These are phyloP conservation scores for Xiphias gladius DNA, from an alignment of 2,113 vertebrate genomes.

Conservation along the genomic window DNA sequence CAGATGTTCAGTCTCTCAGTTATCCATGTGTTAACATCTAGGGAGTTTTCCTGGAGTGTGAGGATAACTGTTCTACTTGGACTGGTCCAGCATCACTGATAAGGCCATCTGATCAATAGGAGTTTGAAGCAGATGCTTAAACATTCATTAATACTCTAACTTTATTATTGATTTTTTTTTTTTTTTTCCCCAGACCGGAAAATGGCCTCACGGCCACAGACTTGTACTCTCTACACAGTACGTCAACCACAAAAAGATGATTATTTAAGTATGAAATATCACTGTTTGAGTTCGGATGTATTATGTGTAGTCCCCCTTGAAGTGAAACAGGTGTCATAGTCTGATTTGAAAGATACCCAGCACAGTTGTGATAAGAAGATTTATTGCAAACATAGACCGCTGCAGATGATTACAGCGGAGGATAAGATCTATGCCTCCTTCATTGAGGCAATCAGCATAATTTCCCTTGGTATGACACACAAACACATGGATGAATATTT, in stretches of 20 bases:
- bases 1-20: slow-evolving; percentile 51
- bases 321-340: slow-evolving; percentile 68
- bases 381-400: slow-evolving; percentile 72
- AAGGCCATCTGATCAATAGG: slow-evolving; percentile 66
- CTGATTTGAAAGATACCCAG: slow-evolving; percentile 68
- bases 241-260: slow-evolving; percentile 64
- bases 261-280: slow-evolving; percentile 74
- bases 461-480: slow-evolving; percentile 71
- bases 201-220: slow-evolving; percentile 46
- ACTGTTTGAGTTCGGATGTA: slow-evolving; percentile 40
- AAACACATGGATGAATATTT: slow-evolving; percentile 28
- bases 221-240: slow-evolving; percentile 49
- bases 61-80: slow-evolving; percentile 50
- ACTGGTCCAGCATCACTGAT: slow-evolving; percentile 49
- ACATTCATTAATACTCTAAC: slow-evolving; percentile 77
- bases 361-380: slow-evolving; percentile 70
- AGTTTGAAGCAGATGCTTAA: slow-evolving; percentile 70
- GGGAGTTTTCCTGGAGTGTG: slow-evolving; percentile 43
- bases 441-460: slow-evolving; percentile 78
- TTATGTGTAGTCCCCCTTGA: slow-evolving; percentile 48
- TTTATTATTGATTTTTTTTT: slow-evolving; percentile 65
- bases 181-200: slow-evolving; percentile 30
- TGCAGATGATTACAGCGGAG: slow-evolving; percentile 72
- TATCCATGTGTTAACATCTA: slow-evolving; percentile 54
- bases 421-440: slow-evolving; percentile 77